Conservation (phyloP, 2,888 invertebrate species). For the Endotricha flammealis region DNA sequence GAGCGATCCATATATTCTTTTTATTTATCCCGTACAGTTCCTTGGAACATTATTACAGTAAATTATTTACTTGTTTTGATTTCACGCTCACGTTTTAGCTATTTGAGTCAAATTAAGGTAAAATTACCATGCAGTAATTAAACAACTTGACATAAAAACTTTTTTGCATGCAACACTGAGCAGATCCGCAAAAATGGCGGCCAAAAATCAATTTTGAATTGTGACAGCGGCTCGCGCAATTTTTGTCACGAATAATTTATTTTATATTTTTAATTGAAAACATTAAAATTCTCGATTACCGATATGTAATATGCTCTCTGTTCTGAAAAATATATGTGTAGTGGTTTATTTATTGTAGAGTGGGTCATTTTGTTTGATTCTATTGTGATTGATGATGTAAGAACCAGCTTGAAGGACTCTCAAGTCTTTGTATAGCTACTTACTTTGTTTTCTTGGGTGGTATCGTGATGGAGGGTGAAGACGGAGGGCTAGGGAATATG, state of each 20-base stretch:
- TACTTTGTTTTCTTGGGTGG: constrained; percentile 33
- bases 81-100: no score
- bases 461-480: constrained; percentile 58
- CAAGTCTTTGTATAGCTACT: constrained; percentile 34
- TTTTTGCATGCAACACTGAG: constrained; percentile 17
- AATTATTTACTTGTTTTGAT: no score
- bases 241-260: constrained; percentile 26
- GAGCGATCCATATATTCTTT: no score
- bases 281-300: no score
- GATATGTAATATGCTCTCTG: no score
- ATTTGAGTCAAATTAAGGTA: no score
- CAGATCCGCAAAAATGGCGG: constrained; percentile 50
- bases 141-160: no score
- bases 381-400: constrained; percentile 74
- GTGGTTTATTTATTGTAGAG: not conserved
- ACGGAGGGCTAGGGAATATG: constrained; percentile 41
- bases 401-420: constrained; percentile 58
- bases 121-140: no score
- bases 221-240: constrained; percentile 37
- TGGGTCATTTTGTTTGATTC: constrained; percentile 18
- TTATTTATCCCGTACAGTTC: no score
- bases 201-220: constrained; percentile 75
- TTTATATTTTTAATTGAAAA: not conserved
- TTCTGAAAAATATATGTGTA: no score
- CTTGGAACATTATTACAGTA: no score